Evolutionary conservation across 2,797 vertebrate species (phyloP).

Genomic region (Pipistrellus pygmaeus): DNA sequence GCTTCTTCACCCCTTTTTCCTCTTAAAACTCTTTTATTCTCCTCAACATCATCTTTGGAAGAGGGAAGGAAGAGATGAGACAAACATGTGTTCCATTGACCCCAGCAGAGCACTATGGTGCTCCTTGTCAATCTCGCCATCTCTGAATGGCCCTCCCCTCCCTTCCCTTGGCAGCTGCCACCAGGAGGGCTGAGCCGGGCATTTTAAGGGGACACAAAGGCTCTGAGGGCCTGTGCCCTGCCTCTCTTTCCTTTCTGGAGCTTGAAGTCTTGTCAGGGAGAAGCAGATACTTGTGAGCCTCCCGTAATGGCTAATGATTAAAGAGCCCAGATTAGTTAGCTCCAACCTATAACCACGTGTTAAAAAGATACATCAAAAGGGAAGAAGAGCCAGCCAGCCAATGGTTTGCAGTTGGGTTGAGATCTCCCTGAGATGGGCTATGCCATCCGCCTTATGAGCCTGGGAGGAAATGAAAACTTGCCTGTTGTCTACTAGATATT

Average conservation of each 20-base stretch:
- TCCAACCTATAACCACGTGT: not conserved
- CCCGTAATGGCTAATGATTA: not conserved
- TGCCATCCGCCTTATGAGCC: not conserved
- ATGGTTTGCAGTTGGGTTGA: not conserved
- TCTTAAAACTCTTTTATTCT: constrained; percentile 21
- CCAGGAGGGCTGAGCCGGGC: not conserved
- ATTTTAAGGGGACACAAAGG: not conserved
- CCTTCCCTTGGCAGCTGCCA: not conserved
- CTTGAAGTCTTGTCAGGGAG: not conserved
- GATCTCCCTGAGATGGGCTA: not conserved
- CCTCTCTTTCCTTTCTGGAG: not conserved
- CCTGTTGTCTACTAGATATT: not conserved
- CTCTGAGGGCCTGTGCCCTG: not conserved
- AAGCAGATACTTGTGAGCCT: not conserved
- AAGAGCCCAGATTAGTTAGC: not conserved
- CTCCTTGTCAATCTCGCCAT: not conserved
- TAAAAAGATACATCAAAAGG: not conserved
- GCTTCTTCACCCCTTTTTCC: not conserved
- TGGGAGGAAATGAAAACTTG: not conserved
- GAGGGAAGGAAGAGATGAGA: not conserved
- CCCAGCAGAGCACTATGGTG: not conserved
- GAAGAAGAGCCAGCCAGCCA: not conserved
- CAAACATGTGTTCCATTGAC: not conserved
- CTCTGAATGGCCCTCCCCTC: not conserved
- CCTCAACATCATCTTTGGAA: constrained; percentile 9